phyloP scores from a whole-genome alignment of 2,113 vertebrate species.

The Echinops telfairi region DNA sequence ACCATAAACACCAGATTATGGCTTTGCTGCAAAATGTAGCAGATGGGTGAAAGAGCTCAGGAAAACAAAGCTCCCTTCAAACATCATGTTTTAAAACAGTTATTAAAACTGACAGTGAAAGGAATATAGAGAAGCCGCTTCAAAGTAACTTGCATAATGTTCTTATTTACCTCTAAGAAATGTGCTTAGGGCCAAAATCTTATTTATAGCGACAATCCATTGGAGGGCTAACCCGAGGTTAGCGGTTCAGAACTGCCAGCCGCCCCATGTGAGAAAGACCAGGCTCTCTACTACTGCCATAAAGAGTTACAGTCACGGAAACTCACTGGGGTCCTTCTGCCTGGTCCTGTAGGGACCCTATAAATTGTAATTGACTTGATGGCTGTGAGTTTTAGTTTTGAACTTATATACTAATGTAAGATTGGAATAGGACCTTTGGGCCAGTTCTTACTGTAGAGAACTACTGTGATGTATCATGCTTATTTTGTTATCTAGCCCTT shows the following conservation, averaged over 20 bases:
- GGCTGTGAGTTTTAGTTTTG: too few relatives aligned
- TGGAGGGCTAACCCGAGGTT: too few relatives aligned
- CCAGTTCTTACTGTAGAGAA: not conserved
- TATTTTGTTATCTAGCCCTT: not conserved
- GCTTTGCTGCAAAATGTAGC: slow-evolving; percentile 62
- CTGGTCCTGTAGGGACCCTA: too few relatives aligned
- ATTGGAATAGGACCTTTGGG: slow-evolving; percentile 11
- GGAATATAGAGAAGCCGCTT: slow-evolving; percentile 6
- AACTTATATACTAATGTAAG: too few relatives aligned
- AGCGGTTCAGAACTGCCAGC: too few relatives aligned
- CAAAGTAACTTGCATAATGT: slow-evolving; percentile 35
- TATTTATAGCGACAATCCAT: too few relatives aligned
- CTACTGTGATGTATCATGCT: not conserved
- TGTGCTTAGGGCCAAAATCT: slow-evolving; percentile 7
- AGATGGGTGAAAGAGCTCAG: slow-evolving; percentile 60
- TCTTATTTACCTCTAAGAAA: slow-evolving; percentile 38
- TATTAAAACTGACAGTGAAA: slow-evolving; percentile 49
- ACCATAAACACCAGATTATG: slow-evolving; percentile 59
- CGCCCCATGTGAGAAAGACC: too few relatives aligned
- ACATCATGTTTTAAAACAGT: slow-evolving; percentile 63
- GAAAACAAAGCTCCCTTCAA: slow-evolving; percentile 67
- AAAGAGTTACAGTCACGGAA: too few relatives aligned
- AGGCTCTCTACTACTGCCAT: too few relatives aligned
- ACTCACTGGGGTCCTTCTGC: too few relatives aligned
- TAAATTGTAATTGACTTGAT: too few relatives aligned